Conservation (phyloP, 2,888 invertebrate species). For the Chrysolina haemoptera region DNA sequence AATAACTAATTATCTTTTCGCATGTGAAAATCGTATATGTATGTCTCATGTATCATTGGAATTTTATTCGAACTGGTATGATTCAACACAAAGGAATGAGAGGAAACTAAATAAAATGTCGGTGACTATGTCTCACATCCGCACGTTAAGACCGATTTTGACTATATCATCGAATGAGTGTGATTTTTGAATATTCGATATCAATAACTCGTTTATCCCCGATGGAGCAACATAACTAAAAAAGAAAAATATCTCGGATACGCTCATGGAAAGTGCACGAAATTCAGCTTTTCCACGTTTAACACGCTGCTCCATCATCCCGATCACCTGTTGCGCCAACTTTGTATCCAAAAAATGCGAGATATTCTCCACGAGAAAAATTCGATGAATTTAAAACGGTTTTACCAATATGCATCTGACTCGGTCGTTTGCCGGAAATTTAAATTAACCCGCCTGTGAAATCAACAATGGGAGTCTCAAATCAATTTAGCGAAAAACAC, state of each 20-base stretch:
- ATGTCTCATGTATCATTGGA: too few species aligned
- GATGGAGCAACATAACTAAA: too few species aligned
- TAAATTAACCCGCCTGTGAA: not conserved
- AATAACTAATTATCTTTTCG: too few species aligned
- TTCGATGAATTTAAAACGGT: slow-evolving; percentile 66
- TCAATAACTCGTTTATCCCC: too few species aligned
- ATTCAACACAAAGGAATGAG: too few species aligned
- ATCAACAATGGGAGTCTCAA: not conserved
- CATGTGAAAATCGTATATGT: too few species aligned
- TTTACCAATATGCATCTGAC: slow-evolving; percentile 45
- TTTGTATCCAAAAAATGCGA: slow-evolving; percentile 38
- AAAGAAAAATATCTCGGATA: not conserved
- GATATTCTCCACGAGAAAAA: slow-evolving; percentile 60
- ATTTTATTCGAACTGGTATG: too few species aligned
- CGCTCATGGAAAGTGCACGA: slow-evolving; percentile 31
- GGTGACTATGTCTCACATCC: too few species aligned
- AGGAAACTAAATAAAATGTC: too few species aligned
- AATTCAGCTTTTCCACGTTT: slow-evolving; percentile 41
- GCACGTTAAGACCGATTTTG: too few species aligned
- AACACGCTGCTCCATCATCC: slow-evolving; percentile 44
- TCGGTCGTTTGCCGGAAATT: not conserved
- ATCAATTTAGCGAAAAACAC: not conserved
- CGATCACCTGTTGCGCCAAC: slow-evolving; percentile 43
- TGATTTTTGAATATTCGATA: too few species aligned
- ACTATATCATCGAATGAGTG: too few species aligned